Conservation (phyloP, 1,140 invertebrate genomes). For the Araneus ventricosus region DNA sequence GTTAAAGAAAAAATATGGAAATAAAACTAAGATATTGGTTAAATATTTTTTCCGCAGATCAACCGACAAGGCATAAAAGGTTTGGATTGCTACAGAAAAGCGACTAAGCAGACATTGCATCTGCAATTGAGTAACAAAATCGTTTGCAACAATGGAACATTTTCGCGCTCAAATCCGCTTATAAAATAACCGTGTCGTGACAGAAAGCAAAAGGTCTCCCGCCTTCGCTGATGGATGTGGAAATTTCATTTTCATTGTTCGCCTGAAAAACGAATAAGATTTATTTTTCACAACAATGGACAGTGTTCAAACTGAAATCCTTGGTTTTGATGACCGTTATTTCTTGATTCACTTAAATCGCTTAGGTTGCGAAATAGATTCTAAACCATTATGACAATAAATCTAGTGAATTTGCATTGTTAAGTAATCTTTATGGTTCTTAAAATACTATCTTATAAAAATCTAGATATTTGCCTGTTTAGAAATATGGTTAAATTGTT, state of each 20-base stretch:
- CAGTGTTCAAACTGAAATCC: neutral
- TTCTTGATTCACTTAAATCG: neutral
- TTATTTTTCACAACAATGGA: neutral
- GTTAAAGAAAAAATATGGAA: neutral
- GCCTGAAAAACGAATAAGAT: neutral
- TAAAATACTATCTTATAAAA: neutral
- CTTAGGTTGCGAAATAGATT: neutral
- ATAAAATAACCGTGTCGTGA: constrained; percentile 23
- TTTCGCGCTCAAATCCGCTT: constrained; percentile 14
- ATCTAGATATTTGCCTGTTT: too few relatives aligned
- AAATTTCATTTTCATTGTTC: neutral
- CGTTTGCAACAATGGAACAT: neutral
- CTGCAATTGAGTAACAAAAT: constrained; percentile 1
- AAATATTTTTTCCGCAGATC: neutral
- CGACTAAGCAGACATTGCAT: neutral
- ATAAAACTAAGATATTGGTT: neutral
- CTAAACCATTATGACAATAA: neutral
- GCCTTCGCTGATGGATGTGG: neutral
- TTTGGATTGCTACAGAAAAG: neutral
- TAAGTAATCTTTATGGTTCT: neutral
- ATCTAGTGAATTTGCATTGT: neutral
- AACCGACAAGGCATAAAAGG: neutral
- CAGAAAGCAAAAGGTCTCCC: neutral
- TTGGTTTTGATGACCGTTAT: neutral
- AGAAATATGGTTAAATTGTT: too few relatives aligned